Conservation (phyloP, 1,140 invertebrate species). For the Trichonephila clavata region DNA sequence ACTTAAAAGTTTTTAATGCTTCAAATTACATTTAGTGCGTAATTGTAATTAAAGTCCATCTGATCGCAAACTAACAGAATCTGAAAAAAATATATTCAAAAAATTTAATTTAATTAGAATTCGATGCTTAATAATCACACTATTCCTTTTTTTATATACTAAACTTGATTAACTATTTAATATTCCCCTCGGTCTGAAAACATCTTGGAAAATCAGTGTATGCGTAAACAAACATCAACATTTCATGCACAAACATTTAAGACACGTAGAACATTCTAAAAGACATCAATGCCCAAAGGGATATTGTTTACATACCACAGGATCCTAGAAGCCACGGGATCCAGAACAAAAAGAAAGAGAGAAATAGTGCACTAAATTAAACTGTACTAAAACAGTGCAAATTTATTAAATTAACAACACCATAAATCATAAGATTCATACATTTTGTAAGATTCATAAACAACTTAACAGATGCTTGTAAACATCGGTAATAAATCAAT, state of each 20-base stretch:
- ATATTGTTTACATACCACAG: conserved; percentile 53
- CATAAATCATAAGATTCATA: not conserved
- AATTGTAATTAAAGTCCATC: no score
- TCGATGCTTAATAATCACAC: no score
- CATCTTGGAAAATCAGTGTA: not conserved
- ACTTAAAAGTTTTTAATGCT: no score
- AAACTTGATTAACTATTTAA: not conserved
- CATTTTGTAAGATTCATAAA: no score
- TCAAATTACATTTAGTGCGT: no score
- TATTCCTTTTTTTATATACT: not conserved
- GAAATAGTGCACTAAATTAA: conserved; percentile 56
- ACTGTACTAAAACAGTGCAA: conserved; percentile 21
- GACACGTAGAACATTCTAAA: conserved; percentile 3
- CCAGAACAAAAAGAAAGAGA: conserved; percentile 43
- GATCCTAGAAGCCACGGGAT: conserved; percentile 57
- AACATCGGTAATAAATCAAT: no score
- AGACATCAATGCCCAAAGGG: conserved; percentile 28
- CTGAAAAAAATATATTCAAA: no score
- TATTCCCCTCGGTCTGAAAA: not conserved
- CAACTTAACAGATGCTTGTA: no score
- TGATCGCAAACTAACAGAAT: no score
- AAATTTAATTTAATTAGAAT: no score
- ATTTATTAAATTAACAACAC: not conserved
- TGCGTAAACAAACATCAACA: not conserved
- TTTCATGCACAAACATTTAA: conserved; percentile 50